Conservation (phyloP, 2,888 invertebrate species). For the Kuschelorhynchus macadamiae region DNA sequence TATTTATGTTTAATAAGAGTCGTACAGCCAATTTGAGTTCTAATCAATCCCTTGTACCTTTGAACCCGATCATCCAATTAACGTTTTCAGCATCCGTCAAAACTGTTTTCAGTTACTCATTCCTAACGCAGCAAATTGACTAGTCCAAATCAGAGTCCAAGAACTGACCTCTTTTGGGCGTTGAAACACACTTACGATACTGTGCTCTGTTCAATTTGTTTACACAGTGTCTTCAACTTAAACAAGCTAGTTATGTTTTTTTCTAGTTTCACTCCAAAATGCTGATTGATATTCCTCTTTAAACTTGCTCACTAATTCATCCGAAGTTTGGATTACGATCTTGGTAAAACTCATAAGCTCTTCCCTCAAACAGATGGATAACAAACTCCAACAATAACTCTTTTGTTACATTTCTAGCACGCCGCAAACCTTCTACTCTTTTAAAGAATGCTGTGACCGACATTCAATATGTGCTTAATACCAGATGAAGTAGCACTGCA, state of each 20-base stretch:
- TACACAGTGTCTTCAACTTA: conserved; percentile 6
- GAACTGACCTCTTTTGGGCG: too few species aligned
- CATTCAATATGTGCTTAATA: conserved; percentile 8
- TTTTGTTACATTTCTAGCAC: not conserved
- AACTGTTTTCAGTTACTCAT: not conserved
- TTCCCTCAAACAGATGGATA: too few species aligned
- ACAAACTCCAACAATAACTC: not conserved
- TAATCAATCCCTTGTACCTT: too few species aligned
- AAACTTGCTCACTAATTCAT: not conserved
- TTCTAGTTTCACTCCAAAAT: conserved; percentile 7
- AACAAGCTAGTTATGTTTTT: not conserved
- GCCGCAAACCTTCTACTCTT: not conserved
- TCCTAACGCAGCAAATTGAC: conserved; percentile 59
- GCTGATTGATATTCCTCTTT: conserved; percentile 12
- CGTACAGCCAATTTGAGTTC: too few species aligned
- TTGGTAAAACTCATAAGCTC: too few species aligned
- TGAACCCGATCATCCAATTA: too few species aligned
- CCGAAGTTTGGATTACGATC: not conserved
- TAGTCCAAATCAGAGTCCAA: conserved; percentile 18
- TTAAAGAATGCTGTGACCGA: conserved; percentile 17
- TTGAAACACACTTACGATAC: not conserved
- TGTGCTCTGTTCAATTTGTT: not conserved
- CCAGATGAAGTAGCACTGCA: too few species aligned
- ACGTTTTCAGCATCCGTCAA: not conserved
- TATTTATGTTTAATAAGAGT: too few species aligned